phyloP scores from a whole-genome alignment of 2,113 vertebrate species.

The Eira barbara region DNA sequence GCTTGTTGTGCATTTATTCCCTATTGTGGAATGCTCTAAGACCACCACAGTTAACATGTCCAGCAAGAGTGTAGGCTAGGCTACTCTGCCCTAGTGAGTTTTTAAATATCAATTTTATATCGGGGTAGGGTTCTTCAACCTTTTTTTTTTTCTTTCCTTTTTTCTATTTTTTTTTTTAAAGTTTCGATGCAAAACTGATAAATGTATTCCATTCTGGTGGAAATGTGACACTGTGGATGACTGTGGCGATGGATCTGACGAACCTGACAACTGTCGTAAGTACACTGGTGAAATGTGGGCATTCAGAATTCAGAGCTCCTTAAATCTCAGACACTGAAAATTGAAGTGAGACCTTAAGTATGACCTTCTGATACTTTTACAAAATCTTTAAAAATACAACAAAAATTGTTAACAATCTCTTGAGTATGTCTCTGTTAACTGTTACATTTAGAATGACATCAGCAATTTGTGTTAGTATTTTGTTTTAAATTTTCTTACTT shows the following conservation, averaged over 20 bases:
- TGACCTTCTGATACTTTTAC: neutral
- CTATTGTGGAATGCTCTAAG: neutral
- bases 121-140: neutral
- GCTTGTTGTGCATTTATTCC: neutral
- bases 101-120: neutral
- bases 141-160: neutral
- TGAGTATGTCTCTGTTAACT: neutral
- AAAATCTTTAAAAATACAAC: neutral
- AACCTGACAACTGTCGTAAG: conserved; percentile 97
- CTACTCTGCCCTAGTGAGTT: neutral
- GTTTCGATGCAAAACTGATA: conserved; percentile 98
- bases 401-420: neutral
- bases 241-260: conserved; percentile 97
- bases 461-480: neutral
- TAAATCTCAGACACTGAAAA: neutral
- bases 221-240: conserved; percentile 99
- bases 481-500: neutral
- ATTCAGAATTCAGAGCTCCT: neutral
- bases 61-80: neutral
- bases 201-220: conserved; percentile 99
- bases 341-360: neutral
- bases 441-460: neutral
- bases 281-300: conserved; percentile 26
- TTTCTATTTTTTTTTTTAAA: conserved; percentile 60
- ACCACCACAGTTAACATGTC: neutral